These are phyloP conservation scores for Agrypnus murinus DNA, from an alignment of 2,888 invertebrate species.

Conservation along the genomic window DNA sequence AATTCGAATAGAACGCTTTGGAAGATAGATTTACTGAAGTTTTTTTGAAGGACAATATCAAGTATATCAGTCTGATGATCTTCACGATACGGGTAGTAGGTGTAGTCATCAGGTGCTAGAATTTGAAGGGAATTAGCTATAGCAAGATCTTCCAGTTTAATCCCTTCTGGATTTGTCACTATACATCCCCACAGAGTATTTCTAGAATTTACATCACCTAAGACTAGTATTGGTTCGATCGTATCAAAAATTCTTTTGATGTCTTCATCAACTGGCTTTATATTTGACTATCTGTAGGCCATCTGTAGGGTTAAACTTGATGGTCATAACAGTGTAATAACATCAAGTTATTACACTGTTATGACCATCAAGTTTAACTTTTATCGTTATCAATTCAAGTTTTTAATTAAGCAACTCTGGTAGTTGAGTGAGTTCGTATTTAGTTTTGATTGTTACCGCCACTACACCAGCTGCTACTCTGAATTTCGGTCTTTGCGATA, in stretches of 20 bases:
- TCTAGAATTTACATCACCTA: conserved; percentile 45
- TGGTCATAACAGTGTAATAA: no score
- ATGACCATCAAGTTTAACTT: conserved; percentile 12
- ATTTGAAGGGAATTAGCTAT: conserved; percentile 36
- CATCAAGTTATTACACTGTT: conserved; percentile 25
- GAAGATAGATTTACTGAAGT: conserved; percentile 29
- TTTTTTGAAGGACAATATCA: conserved; percentile 41
- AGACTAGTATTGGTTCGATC: conserved; percentile 10
- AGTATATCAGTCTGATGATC: conserved; percentile 42
- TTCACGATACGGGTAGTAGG: conserved; percentile 39
- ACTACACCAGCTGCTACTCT: no score
- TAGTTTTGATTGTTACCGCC: conserved; percentile 36
- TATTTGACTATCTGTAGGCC: conserved; percentile 44
- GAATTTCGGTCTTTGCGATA: conserved; percentile 33
- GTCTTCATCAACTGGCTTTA: conserved; percentile 26
- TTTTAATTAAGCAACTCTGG: conserved; percentile 20
- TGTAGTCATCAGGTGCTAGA: conserved; percentile 40
- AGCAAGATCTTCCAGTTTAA: conserved; percentile 28
- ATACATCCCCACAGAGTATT: conserved; percentile 37
- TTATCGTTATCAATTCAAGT: conserved; percentile 23
- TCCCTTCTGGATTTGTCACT: conserved; percentile 40
- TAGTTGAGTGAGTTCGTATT: conserved; percentile 12
- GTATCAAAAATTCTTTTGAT: conserved; percentile 6
- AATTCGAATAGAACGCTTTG: conserved; percentile 44
- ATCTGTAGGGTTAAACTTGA: no score